Percentiles rank a stretch among this genome's conserved stretches.
Conservation (phyloP, 1,140 invertebrate genomes). For the Pseudomyrmex gracilis region DNA sequence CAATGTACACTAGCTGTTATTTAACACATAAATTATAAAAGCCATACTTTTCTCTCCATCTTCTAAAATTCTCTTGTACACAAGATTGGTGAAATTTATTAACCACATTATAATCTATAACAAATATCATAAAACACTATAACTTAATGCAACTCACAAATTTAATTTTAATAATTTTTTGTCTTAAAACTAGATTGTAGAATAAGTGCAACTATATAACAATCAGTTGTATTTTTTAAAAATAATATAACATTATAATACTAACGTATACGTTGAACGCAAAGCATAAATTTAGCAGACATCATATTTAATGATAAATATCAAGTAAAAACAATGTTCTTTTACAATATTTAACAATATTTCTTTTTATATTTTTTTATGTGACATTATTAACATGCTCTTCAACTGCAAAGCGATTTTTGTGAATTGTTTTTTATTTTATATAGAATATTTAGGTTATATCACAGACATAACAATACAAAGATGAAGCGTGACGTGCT, state of each 20-base stretch:
- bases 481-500: too few relatives aligned
- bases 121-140: not conserved
- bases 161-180: not conserved
- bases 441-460: not conserved
- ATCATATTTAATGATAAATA: constrained; percentile 25
- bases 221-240: too few relatives aligned
- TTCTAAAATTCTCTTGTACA: constrained; percentile 27
- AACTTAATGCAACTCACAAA: not conserved
- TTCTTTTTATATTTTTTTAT: not conserved
- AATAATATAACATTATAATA: constrained; percentile 14
- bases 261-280: constrained; percentile 37
- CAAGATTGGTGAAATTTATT: constrained; percentile 71
- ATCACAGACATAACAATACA: too few relatives aligned
- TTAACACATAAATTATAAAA: constrained; percentile 8
- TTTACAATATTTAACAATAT: not conserved
- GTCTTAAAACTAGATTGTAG: not conserved
- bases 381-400: not conserved
- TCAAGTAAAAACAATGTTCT: not conserved
- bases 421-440: too few relatives aligned
- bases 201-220: not conserved
- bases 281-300: constrained; percentile 5
- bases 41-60: constrained; percentile 72
- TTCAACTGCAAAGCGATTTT: too few relatives aligned
- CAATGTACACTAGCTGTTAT: constrained; percentile 6
- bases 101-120: constrained; percentile 40